Conservation (phyloP, 2,797 vertebrate species). For the Trematomus bernacchii region DNA sequence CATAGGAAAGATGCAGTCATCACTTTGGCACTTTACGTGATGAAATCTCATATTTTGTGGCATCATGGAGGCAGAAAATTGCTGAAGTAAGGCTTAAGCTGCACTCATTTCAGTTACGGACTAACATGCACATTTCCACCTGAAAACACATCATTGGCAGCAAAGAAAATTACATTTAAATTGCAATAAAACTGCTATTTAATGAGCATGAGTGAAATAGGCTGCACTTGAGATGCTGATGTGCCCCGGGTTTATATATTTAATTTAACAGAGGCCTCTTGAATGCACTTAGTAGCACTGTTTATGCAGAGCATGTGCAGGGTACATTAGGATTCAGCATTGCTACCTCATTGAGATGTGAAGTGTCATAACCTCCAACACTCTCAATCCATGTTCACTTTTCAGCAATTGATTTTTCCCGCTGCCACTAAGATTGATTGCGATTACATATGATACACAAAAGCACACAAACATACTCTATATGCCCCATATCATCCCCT, state of each 20-base stretch:
- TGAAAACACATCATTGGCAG: constrained; percentile 27
- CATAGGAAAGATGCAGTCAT: constrained; percentile 28
- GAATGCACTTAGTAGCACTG: constrained; percentile 46
- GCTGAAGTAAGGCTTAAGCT: neutral
- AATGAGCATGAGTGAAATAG: constrained; percentile 47
- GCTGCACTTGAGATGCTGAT: constrained; percentile 46
- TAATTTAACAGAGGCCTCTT: constrained; percentile 40
- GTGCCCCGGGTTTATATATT: constrained; percentile 27
- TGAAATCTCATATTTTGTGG: constrained; percentile 25
- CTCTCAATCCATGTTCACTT: constrained; percentile 51
- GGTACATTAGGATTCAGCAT: constrained; percentile 62
- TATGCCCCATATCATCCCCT: neutral
- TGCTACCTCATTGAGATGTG: constrained; percentile 62
- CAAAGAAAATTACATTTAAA: constrained; percentile 32
- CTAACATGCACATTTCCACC: constrained; percentile 15
- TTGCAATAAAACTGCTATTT: constrained; percentile 47
- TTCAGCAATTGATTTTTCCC: constrained; percentile 46
- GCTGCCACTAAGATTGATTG: constrained; percentile 33
- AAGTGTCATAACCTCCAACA: constrained; percentile 73
- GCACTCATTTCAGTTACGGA: constrained; percentile 18
- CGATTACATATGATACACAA: constrained; percentile 13
- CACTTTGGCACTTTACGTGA: constrained; percentile 3
- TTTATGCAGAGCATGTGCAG: constrained; percentile 46
- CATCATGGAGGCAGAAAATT: neutral
- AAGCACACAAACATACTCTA: neutral